A percentile compares a stretch with the other conserved stretches of the same genome.
These are phyloP conservation scores for Apotomis betuletana DNA, from an alignment of 2,888 invertebrate species.

Conservation along the genomic window DNA sequence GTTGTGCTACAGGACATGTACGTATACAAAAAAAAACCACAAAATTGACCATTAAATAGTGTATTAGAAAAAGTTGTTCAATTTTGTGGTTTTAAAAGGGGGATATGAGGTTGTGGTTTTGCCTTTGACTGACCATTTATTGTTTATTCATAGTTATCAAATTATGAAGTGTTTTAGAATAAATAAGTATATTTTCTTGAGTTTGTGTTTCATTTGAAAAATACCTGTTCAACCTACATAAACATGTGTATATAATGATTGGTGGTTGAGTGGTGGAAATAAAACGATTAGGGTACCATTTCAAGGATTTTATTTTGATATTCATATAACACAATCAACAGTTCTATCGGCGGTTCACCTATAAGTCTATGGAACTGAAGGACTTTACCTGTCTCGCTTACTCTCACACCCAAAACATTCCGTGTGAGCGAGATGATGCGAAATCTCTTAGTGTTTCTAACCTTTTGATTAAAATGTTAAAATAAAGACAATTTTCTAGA, in stretches of 20 bases:
- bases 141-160: slow-evolving; percentile 32
- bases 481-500: not conserved
- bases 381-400: not conserved
- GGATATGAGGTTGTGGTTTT: not conserved
- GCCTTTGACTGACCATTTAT: slow-evolving; percentile 12
- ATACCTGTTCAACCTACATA: not conserved
- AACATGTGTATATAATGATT: no score
- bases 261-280: slow-evolving; percentile 45
- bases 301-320: slow-evolving; percentile 66
- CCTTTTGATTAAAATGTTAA: not conserved
- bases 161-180: slow-evolving; percentile 40
- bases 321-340: slow-evolving; percentile 65
- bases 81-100: no score
- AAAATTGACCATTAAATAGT: no score
- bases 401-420: not conserved
- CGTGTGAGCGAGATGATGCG: not conserved
- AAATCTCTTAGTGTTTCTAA: not conserved
- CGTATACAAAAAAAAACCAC: no score
- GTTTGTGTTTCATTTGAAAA: slow-evolving; percentile 24
- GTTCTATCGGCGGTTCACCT: slow-evolving; percentile 63
- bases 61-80: no score
- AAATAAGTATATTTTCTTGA: slow-evolving; percentile 41
- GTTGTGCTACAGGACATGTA: no score
- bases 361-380: slow-evolving; percentile 34
- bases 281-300: slow-evolving; percentile 61